These are phyloP conservation scores for Isurus oxyrinchus DNA, from an alignment of 2,113 vertebrate species.

Conservation along the genomic window DNA sequence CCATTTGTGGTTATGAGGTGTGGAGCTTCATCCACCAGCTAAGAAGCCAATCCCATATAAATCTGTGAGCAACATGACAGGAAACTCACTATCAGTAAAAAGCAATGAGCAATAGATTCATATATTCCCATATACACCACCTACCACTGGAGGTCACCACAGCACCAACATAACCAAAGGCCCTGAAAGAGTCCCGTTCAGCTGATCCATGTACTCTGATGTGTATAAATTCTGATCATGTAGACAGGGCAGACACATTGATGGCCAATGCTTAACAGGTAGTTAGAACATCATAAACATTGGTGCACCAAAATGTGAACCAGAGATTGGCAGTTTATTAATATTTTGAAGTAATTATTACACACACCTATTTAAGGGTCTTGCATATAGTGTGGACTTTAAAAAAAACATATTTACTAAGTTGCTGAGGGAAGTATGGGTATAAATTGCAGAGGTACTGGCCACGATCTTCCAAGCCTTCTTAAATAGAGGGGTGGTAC, in stretches of 20 bases:
- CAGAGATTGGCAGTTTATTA: not conserved
- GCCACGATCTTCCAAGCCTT: not conserved
- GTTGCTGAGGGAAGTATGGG: not conserved
- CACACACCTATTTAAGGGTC: not conserved
- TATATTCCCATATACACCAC: not conserved
- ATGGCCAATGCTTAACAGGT: not conserved
- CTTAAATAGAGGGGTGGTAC: not conserved
- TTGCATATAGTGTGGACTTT: not conserved
- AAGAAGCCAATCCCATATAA: slow-evolving; percentile 7
- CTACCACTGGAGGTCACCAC: not conserved
- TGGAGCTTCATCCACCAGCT: not conserved
- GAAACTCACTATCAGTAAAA: not conserved
- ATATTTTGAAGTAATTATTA: not conserved
- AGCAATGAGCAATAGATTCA: not conserved
- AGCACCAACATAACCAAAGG: not conserved
- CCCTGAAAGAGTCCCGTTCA: not conserved
- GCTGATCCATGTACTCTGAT: not conserved
- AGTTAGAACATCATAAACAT: not conserved
- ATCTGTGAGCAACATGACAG: not conserved
- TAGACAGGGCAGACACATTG: not conserved
- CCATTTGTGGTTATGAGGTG: not conserved
- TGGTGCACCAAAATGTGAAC: not conserved
- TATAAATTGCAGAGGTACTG: not conserved
- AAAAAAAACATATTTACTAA: not conserved
- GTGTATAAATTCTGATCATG: not conserved